A percentile compares a stretch with the other conserved stretches of the same genome.
Conservation (phyloP, 2,797 vertebrate species). For the Chromis chromis region DNA sequence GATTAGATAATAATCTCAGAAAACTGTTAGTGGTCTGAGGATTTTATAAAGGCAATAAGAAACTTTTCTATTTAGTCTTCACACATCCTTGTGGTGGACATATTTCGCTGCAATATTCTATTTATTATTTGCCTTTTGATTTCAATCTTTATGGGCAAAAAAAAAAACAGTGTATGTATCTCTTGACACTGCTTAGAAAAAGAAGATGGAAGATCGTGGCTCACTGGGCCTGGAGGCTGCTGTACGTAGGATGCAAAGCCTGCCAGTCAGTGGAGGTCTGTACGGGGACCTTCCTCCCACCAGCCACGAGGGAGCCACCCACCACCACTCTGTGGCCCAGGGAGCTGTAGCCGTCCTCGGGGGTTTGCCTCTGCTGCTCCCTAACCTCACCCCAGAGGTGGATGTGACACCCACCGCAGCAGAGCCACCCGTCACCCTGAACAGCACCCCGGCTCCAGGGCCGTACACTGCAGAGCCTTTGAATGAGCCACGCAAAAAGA, state of each 20-base stretch:
- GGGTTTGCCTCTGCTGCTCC: not conserved
- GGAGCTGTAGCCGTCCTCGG: not conserved
- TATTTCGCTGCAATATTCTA: no score
- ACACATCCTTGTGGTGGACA: no score
- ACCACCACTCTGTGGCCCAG: not conserved
- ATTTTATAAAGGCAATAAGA: no score
- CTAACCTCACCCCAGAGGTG: not conserved
- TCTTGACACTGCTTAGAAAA: slow-evolving; percentile 81
- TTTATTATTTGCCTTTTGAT: no score
- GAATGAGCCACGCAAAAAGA: not conserved
- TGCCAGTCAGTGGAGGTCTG: slow-evolving; percentile 64
- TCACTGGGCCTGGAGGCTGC: slow-evolving; percentile 83
- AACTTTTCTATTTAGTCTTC: no score
- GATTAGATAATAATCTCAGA: not conserved
- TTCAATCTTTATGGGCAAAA: no score
- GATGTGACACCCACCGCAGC: not conserved
- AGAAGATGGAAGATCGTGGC: slow-evolving; percentile 60
- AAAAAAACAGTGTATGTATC: no score
- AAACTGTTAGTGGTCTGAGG: not conserved
- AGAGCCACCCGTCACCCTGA: not conserved
- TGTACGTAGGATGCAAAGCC: slow-evolving; percentile 19
- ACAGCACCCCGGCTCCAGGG: not conserved
- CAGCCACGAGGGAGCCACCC: not conserved
- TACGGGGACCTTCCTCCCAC: slow-evolving; percentile 3
- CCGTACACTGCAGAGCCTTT: not conserved